phyloP scores from a whole-genome alignment of 1,140 invertebrate species.

The Apis florea region DNA sequence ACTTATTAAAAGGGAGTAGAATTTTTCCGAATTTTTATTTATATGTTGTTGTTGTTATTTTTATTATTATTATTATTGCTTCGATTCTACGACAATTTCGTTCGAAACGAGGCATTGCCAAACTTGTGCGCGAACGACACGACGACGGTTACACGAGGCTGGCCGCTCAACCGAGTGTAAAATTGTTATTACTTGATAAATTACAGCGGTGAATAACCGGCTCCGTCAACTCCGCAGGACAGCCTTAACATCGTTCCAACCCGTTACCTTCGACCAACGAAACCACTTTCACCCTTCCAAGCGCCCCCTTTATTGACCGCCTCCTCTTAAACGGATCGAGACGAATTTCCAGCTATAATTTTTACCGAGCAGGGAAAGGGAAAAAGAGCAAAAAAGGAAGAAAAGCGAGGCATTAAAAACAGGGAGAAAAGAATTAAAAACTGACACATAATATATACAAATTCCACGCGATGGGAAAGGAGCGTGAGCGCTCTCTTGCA shows the following conservation, averaged over 20 bases:
- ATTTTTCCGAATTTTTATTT: no score
- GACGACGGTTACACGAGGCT: neutral
- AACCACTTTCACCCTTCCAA: slow-evolving; percentile 25
- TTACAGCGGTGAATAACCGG: slow-evolving; percentile 2
- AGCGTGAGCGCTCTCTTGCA: no score
- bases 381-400: no score
- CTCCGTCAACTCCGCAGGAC: neutral
- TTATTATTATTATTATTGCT: no score
- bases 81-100: no score
- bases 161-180: slow-evolving; percentile 8
- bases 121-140: neutral
- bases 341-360: neutral
- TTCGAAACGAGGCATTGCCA: neutral
- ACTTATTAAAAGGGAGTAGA: no score
- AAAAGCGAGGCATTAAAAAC: no score
- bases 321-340: neutral
- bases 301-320: neutral
- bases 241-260: slow-evolving; percentile 16
- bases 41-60: no score
- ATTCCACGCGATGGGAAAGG: no score
- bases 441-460: no score
- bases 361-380: no score
- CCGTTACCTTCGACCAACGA: slow-evolving; percentile 4
- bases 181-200: slow-evolving; percentile 29
- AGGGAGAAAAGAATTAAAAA: no score